These are phyloP conservation scores for Gracilinanus agilis DNA, from an alignment of 2,113 vertebrate genomes.

Conservation along the genomic window DNA sequence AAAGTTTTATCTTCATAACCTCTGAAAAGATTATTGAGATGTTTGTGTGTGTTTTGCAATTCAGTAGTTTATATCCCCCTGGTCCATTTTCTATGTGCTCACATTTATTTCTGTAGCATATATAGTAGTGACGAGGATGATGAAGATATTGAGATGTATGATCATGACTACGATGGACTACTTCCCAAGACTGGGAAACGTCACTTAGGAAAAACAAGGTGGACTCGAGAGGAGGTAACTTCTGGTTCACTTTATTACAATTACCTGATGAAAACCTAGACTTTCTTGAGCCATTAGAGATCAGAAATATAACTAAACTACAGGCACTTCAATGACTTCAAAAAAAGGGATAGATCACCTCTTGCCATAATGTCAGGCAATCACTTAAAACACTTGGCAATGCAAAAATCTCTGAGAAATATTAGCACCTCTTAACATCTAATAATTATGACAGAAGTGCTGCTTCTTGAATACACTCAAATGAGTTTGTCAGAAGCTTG, in stretches of 20 bases:
- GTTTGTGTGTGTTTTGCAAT: constrained; percentile 74
- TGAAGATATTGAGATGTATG: constrained; percentile 96
- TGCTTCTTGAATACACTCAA: constrained; percentile 29
- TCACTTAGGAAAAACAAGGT: constrained; percentile 97
- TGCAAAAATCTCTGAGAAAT: constrained; percentile 16
- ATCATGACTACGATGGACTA: constrained; percentile 97
- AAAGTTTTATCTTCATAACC: constrained; percentile 87
- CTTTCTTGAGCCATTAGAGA: background rate
- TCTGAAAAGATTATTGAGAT: constrained; percentile 78
- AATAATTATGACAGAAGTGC: background rate
- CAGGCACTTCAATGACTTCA: background rate
- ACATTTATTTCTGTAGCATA: constrained; percentile 88
- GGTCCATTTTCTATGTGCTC: constrained; percentile 63
- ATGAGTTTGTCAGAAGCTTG: constrained; percentile 33
- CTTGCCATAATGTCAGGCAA: background rate
- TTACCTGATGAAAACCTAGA: background rate
- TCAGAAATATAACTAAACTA: constrained; percentile 7
- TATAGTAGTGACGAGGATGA: constrained; percentile 99
- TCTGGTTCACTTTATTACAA: constrained; percentile 30
- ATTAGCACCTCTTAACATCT: background rate
- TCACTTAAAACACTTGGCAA: background rate
- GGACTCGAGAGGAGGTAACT: constrained; percentile 98
- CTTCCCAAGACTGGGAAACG: constrained; percentile 94
- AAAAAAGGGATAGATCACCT: background rate
- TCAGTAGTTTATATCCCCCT: constrained; percentile 73